A percentile compares a stretch with the other conserved stretches of the same genome.
Conservation (phyloP, 2,888 invertebrate species). For the Drosophila mayaguana region DNA sequence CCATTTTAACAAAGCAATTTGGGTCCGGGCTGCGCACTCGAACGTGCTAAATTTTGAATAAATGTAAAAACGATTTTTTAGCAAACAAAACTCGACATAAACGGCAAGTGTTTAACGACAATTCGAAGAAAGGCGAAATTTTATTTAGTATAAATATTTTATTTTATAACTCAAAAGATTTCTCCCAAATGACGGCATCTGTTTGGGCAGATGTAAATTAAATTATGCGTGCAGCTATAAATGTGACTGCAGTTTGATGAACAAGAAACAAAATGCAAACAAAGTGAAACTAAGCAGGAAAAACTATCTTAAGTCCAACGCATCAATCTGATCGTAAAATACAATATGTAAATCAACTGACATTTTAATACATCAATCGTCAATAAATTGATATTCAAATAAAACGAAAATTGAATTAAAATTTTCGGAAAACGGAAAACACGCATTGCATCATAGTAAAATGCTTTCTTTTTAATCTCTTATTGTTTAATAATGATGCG, state of each 20-base stretch:
- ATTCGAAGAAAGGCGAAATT: slow-evolving; percentile 55
- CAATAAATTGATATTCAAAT: slow-evolving; percentile 33
- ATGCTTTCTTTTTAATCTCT: slow-evolving; percentile 44
- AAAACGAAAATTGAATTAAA: slow-evolving; percentile 35
- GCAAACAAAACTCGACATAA: slow-evolving; percentile 6
- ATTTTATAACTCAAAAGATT: slow-evolving; percentile 27
- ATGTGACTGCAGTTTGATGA: slow-evolving; percentile 35
- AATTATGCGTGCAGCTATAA: slow-evolving; percentile 34
- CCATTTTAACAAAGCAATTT: slow-evolving; percentile 40
- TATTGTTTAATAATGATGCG: slow-evolving; percentile 15
- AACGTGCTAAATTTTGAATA: slow-evolving; percentile 52
- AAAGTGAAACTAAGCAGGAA: slow-evolving; percentile 69
- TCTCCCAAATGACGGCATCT: slow-evolving; percentile 31
- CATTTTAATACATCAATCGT: slow-evolving; percentile 21
- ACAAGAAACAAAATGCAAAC: neutral
- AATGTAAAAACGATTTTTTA: slow-evolving; percentile 30
- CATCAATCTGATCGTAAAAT: slow-evolving; percentile 10
- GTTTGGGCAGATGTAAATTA: slow-evolving; percentile 41
- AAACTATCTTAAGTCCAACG: slow-evolving; percentile 34
- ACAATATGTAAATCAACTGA: slow-evolving; percentile 30
- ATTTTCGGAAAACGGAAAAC: slow-evolving; percentile 9
- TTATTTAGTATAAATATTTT: slow-evolving; percentile 23
- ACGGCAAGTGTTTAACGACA: slow-evolving; percentile 45
- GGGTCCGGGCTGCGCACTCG: slow-evolving; percentile 3
- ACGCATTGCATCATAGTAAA: slow-evolving; percentile 50